Base-by-base conservation (phyloP, 2,888 invertebrate species). In the Germaria angustata region DNA sequence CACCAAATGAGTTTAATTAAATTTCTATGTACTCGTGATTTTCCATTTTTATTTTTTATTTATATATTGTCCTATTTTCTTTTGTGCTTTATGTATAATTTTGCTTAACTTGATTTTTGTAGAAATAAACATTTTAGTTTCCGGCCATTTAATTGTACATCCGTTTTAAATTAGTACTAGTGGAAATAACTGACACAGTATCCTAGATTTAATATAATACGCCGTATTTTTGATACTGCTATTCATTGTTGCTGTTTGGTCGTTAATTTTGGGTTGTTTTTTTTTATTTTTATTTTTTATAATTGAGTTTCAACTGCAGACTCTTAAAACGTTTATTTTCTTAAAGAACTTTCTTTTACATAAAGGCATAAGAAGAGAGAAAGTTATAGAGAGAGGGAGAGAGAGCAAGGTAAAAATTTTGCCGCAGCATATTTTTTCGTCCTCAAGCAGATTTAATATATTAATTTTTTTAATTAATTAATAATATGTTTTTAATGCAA, bases 81-180 rank as follows among this genome's bases (percentile, higher is more conserved):
- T 34, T 11, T 34, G 3, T 46, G 7, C 15, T 15, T 55, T n/a
- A n/a, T n/a, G n/a, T n/a, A n/a, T n/a, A n/a, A n/a, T n/a, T n/a
- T n/a, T n/a, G n/a, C n/a, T n/a, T n/a, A n/a, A n/a, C n/a, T n/a
- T n/a, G n/a, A n/a, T n/a, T n/a, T n/a, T n/a, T n/a, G n/a, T n/a
- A n/a, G n/a, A n/a, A n/a, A n/a, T 65, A 81, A 75, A 61, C 57
- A 75, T 78, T 44, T 76, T 86, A 88, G 88, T 87, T 88, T 88
- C 89, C 89, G 89, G 89, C 88, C 89, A 88, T 88, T 88, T 89
- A 88, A 86, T 88, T 86, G 86, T 86, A 85, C 87, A 72, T 84
- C 84, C 85, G 83, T 80, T 77, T 81, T 32, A 2, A 49, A 24
- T 69, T 72, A 68, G 68, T 53, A 36, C 41, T 57, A 9, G 13